Conservation (phyloP, 2,888 invertebrate species). For the Dolomedes plantarius region DNA sequence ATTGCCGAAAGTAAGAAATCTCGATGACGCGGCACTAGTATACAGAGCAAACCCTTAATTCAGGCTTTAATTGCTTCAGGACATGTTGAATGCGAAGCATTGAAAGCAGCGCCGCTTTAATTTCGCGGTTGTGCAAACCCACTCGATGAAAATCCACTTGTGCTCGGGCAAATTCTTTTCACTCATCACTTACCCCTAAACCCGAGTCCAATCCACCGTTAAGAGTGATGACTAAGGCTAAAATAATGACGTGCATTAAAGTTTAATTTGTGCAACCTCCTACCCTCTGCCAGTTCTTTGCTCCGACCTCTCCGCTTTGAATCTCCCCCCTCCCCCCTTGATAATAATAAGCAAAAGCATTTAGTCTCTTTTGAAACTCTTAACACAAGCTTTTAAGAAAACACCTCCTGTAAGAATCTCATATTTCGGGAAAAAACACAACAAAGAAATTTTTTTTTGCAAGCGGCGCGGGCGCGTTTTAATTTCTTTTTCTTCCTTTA, state of each 20-base stretch:
- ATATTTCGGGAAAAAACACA: conserved; percentile 20
- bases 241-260: conserved; percentile 70
- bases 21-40: not conserved
- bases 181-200: conserved; percentile 26
- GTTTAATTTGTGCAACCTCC: conserved; percentile 56
- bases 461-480: conserved; percentile 20
- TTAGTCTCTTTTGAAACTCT: conserved; percentile 20
- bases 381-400: conserved; percentile 22
- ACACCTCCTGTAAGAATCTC: conserved; percentile 1
- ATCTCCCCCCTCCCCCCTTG: not conserved
- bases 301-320: conserved; percentile 8
- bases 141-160: conserved; percentile 27
- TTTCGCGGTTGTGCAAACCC: conserved; percentile 39
- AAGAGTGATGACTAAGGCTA: conserved; percentile 69
- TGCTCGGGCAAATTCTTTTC: conserved; percentile 53
- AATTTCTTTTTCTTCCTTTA: conserved; percentile 67
- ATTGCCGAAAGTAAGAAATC: conserved; percentile 2
- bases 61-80: conserved; percentile 47
- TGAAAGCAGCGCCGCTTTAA: conserved; percentile 20
- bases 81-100: conserved; percentile 22
- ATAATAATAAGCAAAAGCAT: conserved; percentile 62
- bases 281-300: conserved; percentile 16
- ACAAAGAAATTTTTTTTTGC: conserved; percentile 21
- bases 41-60: conserved; percentile 34
- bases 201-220: conserved; percentile 51